Percentiles rank a stretch among this genome's conserved stretches.
Evolutionary conservation across 2,113 vertebrate species (phyloP).

Genomic region (Pterocles gutturalis): DNA sequence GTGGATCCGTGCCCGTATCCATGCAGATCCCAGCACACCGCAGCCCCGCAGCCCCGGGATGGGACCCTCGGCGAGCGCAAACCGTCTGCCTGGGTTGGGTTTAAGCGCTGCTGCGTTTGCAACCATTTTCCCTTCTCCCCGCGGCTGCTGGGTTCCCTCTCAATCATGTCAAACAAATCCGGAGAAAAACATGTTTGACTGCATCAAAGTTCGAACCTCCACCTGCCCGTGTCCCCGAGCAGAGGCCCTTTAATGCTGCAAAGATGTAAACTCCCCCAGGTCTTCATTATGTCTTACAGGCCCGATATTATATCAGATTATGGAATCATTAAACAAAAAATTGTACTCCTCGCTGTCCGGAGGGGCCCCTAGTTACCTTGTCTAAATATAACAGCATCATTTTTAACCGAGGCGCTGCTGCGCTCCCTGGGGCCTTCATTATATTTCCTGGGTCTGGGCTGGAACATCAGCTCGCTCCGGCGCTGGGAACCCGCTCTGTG

Average conservation of each 20-base stretch:
- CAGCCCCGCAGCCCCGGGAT: not conserved
- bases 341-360: constrained; percentile 40
- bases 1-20: fast-evolving
- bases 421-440: constrained; percentile 68
- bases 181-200: constrained; percentile 56
- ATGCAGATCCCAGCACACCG: fast-evolving
- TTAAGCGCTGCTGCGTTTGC: not conserved
- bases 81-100: not conserved
- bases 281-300: constrained; percentile 74
- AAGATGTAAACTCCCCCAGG: constrained; percentile 66
- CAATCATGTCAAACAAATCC: constrained; percentile 56
- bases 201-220: constrained; percentile 64
- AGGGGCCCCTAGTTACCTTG: constrained; percentile 63
- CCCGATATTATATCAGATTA: constrained; percentile 69
- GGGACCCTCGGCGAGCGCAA: not conserved
- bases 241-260: constrained; percentile 54
- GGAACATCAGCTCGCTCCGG: not conserved
- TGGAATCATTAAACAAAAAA: constrained; percentile 75
- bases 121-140: not conserved
- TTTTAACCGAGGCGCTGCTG: constrained; percentile 43
- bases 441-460: constrained; percentile 45
- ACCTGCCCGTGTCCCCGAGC: constrained; percentile 41
- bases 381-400: constrained; percentile 75
- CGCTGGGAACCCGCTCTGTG: not conserved
- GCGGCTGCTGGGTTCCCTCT: constrained; percentile 23